Evolutionary conservation across 1,140 invertebrate genomes (phyloP), one percentile per base, ranked within the genome.

Genomic region (Temnothorax nylanderi): DNA sequence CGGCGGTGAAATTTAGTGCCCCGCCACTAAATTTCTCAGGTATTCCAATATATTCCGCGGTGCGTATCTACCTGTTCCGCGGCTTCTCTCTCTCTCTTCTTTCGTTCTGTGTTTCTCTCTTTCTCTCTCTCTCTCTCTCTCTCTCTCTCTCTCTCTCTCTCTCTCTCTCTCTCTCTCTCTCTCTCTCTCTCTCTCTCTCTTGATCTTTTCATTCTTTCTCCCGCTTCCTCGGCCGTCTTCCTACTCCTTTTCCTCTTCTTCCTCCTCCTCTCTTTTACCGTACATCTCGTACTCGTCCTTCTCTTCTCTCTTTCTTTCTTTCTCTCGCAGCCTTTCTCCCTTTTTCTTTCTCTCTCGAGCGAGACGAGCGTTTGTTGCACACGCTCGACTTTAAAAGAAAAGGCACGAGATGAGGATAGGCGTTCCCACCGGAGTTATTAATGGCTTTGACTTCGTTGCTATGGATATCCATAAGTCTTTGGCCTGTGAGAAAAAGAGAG

Each of bases 391-490:
- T 91, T 95, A 94, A 95, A 95, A 95, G 94, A 95, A 95, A 95
- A 95, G 95, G 94, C 93, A 95, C 93, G 94, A 95, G 93, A 94
- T 94, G 94, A 94, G 92, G 93, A 94, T 94, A 93, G 95, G 94
- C 94, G 94, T 95, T 95, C 93, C 94, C 93, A 91, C 88, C 89
- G 91, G 93, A 95, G 94, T 95, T 95, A 95, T 95, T 95, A 95
- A 95, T 95, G 94, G 94, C 94, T 95, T 95, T 95, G 94, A 95
- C 94, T 95, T 94, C 90, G 94, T 95, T 95, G 94, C 94, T 95
- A 95, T 95, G 94, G 95, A 95, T 95, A 95, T 95, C 94, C 94
- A 95, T 95, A 95, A 95, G 95, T 95, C 95, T 95, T 94, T 93
- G 91, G 92, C 92, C 93, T 90, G 93, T 89, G 78, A 89, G 85